Percentiles rank a stretch among this genome's conserved stretches.
Evolutionary conservation across 2,113 vertebrate genomes (phyloP).

Genomic region (Pleuronectes platessa): DNA sequence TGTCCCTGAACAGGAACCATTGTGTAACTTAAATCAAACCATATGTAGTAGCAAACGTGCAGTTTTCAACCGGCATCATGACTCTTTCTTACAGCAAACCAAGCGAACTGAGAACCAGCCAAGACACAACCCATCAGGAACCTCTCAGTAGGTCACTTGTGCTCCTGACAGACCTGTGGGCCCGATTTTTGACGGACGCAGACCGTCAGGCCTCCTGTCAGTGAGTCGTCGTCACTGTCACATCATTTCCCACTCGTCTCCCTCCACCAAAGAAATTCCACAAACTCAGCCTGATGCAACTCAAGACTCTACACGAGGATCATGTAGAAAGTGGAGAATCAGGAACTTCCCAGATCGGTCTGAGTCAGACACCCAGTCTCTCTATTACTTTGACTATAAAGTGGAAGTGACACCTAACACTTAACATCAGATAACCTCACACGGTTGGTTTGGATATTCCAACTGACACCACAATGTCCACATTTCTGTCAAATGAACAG

Average conservation of each 20-base stretch:
- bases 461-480: neutral
- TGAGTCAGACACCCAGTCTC: conserved; percentile 20
- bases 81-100: conserved; percentile 13
- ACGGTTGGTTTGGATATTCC: no score
- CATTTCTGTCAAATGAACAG: neutral
- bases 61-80: no score
- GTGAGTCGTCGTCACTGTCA: conserved; percentile 14
- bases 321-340: neutral
- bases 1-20: neutral
- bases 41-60: no score
- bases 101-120: no score
- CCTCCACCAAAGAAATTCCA: neutral
- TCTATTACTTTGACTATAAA: neutral
- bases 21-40: no score
- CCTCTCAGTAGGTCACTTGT: conserved; percentile 25
- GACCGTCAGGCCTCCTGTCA: conserved; percentile 36
- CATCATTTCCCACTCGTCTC: conserved; percentile 32
- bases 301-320: neutral
- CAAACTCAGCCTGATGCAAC: conserved; percentile 20
- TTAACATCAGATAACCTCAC: neutral
- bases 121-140: no score
- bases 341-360: conserved; percentile 32
- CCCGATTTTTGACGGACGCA: neutral
- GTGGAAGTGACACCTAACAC: conserved; percentile 3
- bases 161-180: neutral